phyloP scores from a whole-genome alignment of 2,113 vertebrate species.

The Corythoichthys haematopterus region DNA sequence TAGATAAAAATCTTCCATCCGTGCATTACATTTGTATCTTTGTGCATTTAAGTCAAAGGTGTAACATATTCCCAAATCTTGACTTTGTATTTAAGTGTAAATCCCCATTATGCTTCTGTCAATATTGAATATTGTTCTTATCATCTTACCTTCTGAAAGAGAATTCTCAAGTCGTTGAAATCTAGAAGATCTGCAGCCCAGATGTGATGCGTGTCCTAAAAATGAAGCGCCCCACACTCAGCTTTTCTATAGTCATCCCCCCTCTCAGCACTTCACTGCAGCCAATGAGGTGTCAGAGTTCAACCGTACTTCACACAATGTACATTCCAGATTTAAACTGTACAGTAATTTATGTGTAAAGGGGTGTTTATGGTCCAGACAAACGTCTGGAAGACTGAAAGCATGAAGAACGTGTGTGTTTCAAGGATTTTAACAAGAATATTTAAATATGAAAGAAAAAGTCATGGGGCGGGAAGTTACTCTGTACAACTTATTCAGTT shows the following conservation, averaged over 20 bases:
- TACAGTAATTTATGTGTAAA: neutral
- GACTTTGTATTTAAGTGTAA: neutral
- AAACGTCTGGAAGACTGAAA: neutral
- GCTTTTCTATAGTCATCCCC: slow-evolving; percentile 35
- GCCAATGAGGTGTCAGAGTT: slow-evolving; percentile 51
- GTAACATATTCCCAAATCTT: neutral
- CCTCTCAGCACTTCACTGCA: slow-evolving; percentile 18
- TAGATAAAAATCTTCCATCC: neutral
- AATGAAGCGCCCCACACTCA: slow-evolving; percentile 20
- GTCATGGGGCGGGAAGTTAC: neutral
- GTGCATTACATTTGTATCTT: neutral
- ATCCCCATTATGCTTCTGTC: neutral
- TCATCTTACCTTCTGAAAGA: slow-evolving; percentile 42
- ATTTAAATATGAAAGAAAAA: neutral
- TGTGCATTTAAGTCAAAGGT: neutral
- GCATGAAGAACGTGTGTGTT: neutral
- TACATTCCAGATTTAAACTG: neutral
- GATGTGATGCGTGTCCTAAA: slow-evolving; percentile 17
- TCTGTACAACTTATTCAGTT: neutral
- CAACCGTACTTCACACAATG: slow-evolving; percentile 25
- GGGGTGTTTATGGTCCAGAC: neutral
- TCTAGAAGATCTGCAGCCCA: slow-evolving; percentile 6
- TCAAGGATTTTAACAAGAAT: neutral
- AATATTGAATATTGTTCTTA: slow-evolving; percentile 19
- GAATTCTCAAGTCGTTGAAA: neutral